Evolutionary conservation across 1,140 invertebrate species (phyloP), one percentile per base, ranked within the genome.

Genomic region (Bombus pyrosoma): DNA sequence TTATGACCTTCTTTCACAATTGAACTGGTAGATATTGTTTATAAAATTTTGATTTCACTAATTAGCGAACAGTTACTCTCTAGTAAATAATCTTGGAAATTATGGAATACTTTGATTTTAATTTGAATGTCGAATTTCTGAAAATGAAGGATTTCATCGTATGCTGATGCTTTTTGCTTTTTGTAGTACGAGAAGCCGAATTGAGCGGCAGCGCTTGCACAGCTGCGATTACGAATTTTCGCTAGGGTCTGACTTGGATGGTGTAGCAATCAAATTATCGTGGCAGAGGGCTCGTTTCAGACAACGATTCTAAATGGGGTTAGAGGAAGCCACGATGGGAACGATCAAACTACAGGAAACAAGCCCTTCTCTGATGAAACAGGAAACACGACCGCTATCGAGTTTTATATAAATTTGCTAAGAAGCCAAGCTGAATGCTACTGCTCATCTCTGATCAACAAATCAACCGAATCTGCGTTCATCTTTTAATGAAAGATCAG

Each of bases 311-410:
- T 80, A 83, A 86, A 90, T 78, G 43, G 85, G 73, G 82, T 62
- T 66, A 85, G 69, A 80, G 78, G 64, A 86, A 81, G 68, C 77
- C 80, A 81, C 66, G 73, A 83, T 72, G 73, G 84, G 77, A 80
- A 76, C 75, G 85, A 88, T 88, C 75, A 89, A 89, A 85, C 87
- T 86, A 79, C 84, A 86, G 88, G 85, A 89, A 89, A 89, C 87
- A 88, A 89, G 83, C 75, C 83, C 79, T 62, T 69, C 82, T 64
- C 76, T 59, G 57, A 62, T 76, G 86, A 76, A 79, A 88, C 83
- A 77, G 74, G 82, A 87, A 85, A 78, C 87, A 68, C 78, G 59
- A 79, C 81, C 87, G 75, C 66, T 86, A 81, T 85, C 78, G 84
- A 82, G 71, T 81, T 86, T 86, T 86, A 66, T 71, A 86, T 77